Evolutionary conservation across 2,888 invertebrate genomes (phyloP).

Genomic region (Stenodera caucasica): DNA sequence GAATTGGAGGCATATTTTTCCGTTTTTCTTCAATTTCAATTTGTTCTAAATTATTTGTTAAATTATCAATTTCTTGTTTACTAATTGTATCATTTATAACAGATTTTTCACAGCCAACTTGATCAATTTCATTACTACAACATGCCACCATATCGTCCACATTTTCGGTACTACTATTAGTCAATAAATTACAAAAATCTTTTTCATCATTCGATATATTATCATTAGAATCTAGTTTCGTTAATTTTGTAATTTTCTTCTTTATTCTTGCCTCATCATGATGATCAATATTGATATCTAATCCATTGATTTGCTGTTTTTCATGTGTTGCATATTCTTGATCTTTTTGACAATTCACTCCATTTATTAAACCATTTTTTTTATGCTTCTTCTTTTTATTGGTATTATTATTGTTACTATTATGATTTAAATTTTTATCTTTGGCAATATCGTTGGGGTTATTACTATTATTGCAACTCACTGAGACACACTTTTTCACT

Average conservation of each 20-base stretch:
- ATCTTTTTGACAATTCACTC: conserved; percentile 15
- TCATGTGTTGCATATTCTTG: conserved; percentile 15
- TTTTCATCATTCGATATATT: conserved; percentile 34
- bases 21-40: not conserved
- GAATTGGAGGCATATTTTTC: conserved; percentile 44
- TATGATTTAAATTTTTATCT: not conserved
- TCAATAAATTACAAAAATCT: conserved; percentile 35
- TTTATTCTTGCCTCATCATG: conserved; percentile 33
- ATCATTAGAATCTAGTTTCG: conserved; percentile 40
- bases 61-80: conserved; percentile 26
- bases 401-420: not conserved
- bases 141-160: conserved; percentile 16
- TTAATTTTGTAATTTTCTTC: conserved; percentile 35
- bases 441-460: not conserved
- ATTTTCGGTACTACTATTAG: conserved; percentile 23
- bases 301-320: conserved; percentile 35
- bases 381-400: conserved; percentile 2
- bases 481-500: not conserved
- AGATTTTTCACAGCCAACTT: conserved; percentile 25
- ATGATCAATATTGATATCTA: conserved; percentile 30
- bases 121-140: conserved; percentile 26
- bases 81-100: conserved; percentile 14
- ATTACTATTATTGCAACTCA: conserved; percentile 1
- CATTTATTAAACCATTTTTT: conserved; percentile 41
- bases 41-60: conserved; percentile 18